These are phyloP conservation scores for Actinostola sp. DNA, from an alignment of 92 coral and sea anemone species.

Conservation along the genomic window DNA sequence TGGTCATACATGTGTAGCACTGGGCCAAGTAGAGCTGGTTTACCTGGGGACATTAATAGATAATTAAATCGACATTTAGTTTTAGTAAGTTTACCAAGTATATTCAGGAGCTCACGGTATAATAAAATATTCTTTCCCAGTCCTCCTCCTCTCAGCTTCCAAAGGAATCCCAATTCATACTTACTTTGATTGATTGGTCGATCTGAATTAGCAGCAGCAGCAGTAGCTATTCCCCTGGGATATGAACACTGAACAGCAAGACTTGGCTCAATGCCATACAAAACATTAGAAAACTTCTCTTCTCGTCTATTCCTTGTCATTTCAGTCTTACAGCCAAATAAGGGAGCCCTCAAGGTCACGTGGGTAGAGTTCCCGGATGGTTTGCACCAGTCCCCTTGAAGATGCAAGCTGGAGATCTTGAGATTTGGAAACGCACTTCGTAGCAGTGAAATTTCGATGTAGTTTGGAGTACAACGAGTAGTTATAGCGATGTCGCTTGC, in stretches of 20 bases:
- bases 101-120: no score
- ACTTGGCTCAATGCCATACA: conserved; percentile 7
- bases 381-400: not conserved
- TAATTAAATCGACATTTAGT: no score
- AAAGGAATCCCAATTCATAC: not conserved
- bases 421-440: conserved; percentile 3
- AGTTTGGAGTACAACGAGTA: not conserved
- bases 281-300: not conserved
- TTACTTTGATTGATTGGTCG: not conserved
- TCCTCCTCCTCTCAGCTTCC: not conserved
- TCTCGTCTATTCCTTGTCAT: not conserved
- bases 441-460: conserved; percentile 11
- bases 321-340: conserved; percentile 16
- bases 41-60: not conserved
- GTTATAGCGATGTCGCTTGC: not conserved
- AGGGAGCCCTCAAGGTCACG: conserved; percentile 27
- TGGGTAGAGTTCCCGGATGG: conserved; percentile 25
- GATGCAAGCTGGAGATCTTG: not conserved
- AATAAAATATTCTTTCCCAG: not conserved
- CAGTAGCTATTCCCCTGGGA: not conserved
- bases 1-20: no score
- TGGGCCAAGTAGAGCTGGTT: not conserved
- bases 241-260: not conserved
- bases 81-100: no score
- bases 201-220: not conserved